Base-by-base conservation (phyloP, 2,797 vertebrate genomes). In the Sebastes hubbsi region DNA sequence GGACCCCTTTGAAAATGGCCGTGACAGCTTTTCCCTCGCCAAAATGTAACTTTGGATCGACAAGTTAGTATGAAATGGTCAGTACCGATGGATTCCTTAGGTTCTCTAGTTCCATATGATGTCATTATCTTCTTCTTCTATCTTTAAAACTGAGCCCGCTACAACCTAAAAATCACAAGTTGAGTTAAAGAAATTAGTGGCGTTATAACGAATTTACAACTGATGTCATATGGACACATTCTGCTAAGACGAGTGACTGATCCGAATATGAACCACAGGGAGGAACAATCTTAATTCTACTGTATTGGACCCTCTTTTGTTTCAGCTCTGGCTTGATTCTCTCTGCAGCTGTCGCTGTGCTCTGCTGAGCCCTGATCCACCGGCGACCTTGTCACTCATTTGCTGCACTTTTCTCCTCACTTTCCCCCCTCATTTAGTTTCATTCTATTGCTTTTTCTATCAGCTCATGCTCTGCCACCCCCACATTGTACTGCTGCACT, bases 351-450 rank as follows among this genome's bases (percentile, higher is more conserved):
- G 8, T 24, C 11, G 49, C 61, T 13, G 24, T 49, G 72, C 75
- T 80, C 70, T 54, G 75, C 83, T 38, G 36, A 75, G 80, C 74
- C 80, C 56, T 65, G 62, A 80, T 82, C 72, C 4, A 1, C 60
- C 25, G 2, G 32, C 25, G 30, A 87, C 84, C 71, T 86, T 83
- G 84, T 84, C 87, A 64, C 73, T 89, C 79, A 77, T 89, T 89
- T 82, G 77, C 84, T 59, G 68, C 75, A 65, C 83, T 84, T 89
- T 78, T 84, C 81, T 82, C 62, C 59, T 78, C 73, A 76, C 86
- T 89, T 88, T 85, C 76, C 67, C 61, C 60, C 60, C 56, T 83
- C 82, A 77, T 89, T 90, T 89, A 78, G 55, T 88, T 85, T 86
- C 42, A 76, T 83, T 88, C 77, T 82, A 24, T 69, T 78, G 72